phyloP scores from a whole-genome alignment of 2,888 invertebrate genomes.

The Tipula lateralis region DNA sequence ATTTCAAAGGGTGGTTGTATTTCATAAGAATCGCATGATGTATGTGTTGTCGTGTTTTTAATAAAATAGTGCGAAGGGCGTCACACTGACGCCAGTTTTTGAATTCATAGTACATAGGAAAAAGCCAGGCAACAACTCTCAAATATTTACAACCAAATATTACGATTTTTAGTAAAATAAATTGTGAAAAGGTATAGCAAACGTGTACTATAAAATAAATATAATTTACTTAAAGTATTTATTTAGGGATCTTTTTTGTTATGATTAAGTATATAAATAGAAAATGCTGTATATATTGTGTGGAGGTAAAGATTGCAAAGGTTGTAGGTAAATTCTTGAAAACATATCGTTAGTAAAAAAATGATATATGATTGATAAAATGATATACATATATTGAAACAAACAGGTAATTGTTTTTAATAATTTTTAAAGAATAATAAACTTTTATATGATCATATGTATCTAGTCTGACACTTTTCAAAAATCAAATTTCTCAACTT shows the following conservation, averaged over 20 bases:
- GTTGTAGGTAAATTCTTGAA: no score
- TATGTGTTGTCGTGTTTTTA: not conserved
- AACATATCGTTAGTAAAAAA: no score
- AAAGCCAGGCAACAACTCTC: not conserved
- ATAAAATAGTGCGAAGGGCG: not conserved
- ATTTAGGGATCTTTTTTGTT: not conserved
- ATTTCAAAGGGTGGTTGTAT: not conserved
- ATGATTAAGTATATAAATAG: not conserved
- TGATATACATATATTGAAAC: no score
- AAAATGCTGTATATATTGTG: not conserved
- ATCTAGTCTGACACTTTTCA: no score
- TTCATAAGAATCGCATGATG: not conserved
- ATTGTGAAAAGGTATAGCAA: not conserved
- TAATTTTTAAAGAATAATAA: no score
- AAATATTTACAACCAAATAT: not conserved
- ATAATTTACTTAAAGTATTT: not conserved
- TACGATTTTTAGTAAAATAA: not conserved
- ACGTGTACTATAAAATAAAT: not conserved
- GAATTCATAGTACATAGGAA: not conserved
- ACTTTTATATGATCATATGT: no score
- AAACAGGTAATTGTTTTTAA: no score
- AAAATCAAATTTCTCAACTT: no score
- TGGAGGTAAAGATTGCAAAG: no score
- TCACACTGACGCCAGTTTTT: not conserved
- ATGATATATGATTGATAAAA: no score